Base-by-base conservation (phyloP, 2,113 vertebrate genomes). In the Ia io region DNA sequence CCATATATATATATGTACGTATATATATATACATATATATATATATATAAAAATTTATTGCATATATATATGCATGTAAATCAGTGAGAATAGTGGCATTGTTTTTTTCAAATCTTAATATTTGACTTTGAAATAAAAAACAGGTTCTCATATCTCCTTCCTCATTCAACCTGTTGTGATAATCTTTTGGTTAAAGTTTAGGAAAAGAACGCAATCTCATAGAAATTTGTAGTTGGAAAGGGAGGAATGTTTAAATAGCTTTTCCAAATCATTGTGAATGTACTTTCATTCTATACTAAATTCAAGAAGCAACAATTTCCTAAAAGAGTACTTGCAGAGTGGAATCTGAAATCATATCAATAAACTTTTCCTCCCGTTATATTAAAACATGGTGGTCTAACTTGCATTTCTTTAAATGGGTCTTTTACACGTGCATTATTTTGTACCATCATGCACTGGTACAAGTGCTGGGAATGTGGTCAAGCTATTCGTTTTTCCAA, bases 41-140 rank as follows among this genome's bases (percentile, higher is more conserved):
- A n/a, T n/a, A n/a, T n/a, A n/a, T n/a, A n/a, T n/a, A n/a, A n/a
- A n/a, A n/a, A n/a, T n/a, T n/a, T n/a, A n/a, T n/a, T n/a, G n/a
- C n/a, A n/a, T n/a, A n/a, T n/a, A n/a, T n/a, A n/a, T n/a, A n/a
- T n/a, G n/a, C n/a, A n/a, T n/a, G n/a, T n/a, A n/a, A 94, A 61
- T 14, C 32, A 59, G 2, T 56, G 30, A 94, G 83, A 87, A 93
- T 14, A 91, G 49, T 61, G 22, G 18, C 13, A 79, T 53, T 61
- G 13, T 65, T 65, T 65, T 65, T 16, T n/a, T 6, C 63, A 65
- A 65, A 17, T 65, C 63, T 65, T n/a, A 71, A 56, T 47, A 30
- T 37, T 77, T 92, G 49, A 76, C 28, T 91, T 88, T 82, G 80
- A 67, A 78, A 42, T 35, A 82, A 90, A 87, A 90, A 42, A n/a